These are phyloP conservation scores for Selenia dentaria DNA, from an alignment of 2,888 invertebrate genomes.

Conservation along the genomic window DNA sequence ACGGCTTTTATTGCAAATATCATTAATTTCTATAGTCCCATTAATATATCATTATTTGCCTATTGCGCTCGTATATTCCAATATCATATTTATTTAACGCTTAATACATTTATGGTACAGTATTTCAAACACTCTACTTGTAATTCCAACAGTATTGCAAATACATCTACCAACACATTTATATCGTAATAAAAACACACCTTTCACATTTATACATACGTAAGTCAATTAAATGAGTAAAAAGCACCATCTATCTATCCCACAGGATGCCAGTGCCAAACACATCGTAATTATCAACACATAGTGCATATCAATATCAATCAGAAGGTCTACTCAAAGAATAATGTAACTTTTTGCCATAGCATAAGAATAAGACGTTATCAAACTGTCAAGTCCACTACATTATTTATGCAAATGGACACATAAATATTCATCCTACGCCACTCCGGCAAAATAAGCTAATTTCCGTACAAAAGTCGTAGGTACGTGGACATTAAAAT, in stretches of 20 bases:
- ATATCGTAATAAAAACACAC: neutral
- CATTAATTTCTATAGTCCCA: too few relatives aligned
- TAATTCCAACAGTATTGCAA: too few relatives aligned
- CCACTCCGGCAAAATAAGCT: constrained; percentile 20
- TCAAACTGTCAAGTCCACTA: constrained; percentile 24
- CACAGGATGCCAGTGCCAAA: constrained; percentile 13
- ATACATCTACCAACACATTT: too few relatives aligned
- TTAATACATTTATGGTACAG: too few relatives aligned
- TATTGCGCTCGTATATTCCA: too few relatives aligned
- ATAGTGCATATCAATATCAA: neutral
- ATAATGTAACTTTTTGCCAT: constrained; percentile 14
- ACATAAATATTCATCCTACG: constrained; percentile 33
- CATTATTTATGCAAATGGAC: constrained; percentile 36
- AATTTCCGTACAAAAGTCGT: constrained; percentile 33
- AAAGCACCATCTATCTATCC: constrained; percentile 5
- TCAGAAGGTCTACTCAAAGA: neutral
- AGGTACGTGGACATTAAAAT: constrained; percentile 20
- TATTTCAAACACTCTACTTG: too few relatives aligned
- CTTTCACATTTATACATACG: neutral
- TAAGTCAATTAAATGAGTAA: neutral
- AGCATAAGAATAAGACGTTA: constrained; percentile 22
- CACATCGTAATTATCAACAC: neutral
- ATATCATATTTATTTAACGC: too few relatives aligned
- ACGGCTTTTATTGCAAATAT: too few relatives aligned
- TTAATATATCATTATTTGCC: too few relatives aligned